A percentile compares a stretch with the other conserved stretches of the same genome.
phyloP scores from a whole-genome alignment of 92 coral and sea anemone species.

The Porites cylindrica region DNA sequence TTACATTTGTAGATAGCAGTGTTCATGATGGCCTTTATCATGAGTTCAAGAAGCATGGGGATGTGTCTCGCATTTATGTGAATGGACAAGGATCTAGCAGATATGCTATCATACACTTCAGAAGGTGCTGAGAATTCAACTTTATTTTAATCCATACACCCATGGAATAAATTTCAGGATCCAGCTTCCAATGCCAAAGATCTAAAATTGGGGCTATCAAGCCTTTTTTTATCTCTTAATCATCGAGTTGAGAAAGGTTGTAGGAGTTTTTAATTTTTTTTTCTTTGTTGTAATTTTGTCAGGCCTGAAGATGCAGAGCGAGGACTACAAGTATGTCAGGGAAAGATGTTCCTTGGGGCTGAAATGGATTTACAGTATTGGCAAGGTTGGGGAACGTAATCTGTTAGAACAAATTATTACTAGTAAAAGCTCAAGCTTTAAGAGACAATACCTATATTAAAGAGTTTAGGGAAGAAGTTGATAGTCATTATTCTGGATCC shows the following conservation, averaged over 20 bases:
- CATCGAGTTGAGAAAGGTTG: not conserved
- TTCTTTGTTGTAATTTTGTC: slow-evolving; percentile 2
- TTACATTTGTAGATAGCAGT: slow-evolving; percentile 71
- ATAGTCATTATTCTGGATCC: no score
- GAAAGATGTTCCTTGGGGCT: slow-evolving; percentile 94
- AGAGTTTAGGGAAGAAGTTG: no score
- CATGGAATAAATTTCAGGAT: no score
- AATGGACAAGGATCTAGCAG: slow-evolving; percentile 90
- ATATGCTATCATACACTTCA: slow-evolving; percentile 89
- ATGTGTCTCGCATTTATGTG: slow-evolving; percentile 89
- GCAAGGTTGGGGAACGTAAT: slow-evolving; percentile 58
- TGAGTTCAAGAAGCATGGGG: slow-evolving; percentile 99
- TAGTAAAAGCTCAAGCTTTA: no score
- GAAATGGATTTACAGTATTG: slow-evolving; percentile 91
- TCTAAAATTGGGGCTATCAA: not conserved
- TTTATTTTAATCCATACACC: no score
- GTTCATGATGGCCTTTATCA: slow-evolving; percentile 96
- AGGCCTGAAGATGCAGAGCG: slow-evolving; percentile 96
- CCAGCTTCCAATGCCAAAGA: no score
- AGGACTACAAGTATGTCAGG: slow-evolving; percentile 92
- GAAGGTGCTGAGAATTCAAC: slow-evolving; percentile 67
- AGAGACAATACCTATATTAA: no score
- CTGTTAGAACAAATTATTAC: not conserved
- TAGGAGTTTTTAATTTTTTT: not conserved
- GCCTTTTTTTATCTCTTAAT: no score